phyloP scores from a whole-genome alignment of 2,888 invertebrate genomes.

The Meliscaeva auricollis region DNA sequence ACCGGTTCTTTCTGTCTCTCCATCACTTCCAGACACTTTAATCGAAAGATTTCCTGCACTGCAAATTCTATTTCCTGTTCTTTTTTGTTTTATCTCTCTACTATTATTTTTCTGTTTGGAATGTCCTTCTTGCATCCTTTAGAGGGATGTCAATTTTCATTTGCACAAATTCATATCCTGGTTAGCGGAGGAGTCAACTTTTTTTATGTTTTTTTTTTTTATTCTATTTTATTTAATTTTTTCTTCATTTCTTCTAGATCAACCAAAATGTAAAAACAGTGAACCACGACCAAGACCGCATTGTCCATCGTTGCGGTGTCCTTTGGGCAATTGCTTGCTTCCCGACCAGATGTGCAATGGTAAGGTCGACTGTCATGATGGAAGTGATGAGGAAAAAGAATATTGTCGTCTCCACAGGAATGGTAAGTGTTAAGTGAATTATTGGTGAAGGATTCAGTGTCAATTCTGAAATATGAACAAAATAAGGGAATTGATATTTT shows the following conservation, averaged over 20 bases:
- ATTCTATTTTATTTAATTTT: slow-evolving; percentile 23
- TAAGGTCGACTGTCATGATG: slow-evolving; percentile 88
- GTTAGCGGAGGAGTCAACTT: slow-evolving; percentile 19
- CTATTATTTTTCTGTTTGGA: background rate
- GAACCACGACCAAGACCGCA: slow-evolving; percentile 77
- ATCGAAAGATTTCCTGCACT: slow-evolving; percentile 21
- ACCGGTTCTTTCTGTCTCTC: background rate
- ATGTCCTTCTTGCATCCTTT: slow-evolving; percentile 14
- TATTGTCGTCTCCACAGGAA: slow-evolving; percentile 79
- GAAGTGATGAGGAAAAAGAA: slow-evolving; percentile 86
- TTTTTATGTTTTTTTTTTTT: too few species aligned
- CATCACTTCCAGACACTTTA: slow-evolving; percentile 24
- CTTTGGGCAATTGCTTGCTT: slow-evolving; percentile 88
- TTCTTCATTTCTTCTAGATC: slow-evolving; percentile 77
- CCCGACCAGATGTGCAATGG: slow-evolving; percentile 88
- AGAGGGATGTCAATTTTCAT: slow-evolving; percentile 60
- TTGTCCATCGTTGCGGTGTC: slow-evolving; percentile 88
- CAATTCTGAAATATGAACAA: background rate
- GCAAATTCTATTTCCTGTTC: background rate
- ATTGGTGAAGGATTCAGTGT: background rate
- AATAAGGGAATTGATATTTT: too few species aligned
- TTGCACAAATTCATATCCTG: slow-evolving; percentile 56
- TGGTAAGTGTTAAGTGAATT: slow-evolving; percentile 71
- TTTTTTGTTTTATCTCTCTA: too few species aligned
- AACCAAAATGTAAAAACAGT: slow-evolving; percentile 79